phyloP scores from a whole-genome alignment of 2,797 vertebrate genomes.

The Pseudomugil tenellus region DNA sequence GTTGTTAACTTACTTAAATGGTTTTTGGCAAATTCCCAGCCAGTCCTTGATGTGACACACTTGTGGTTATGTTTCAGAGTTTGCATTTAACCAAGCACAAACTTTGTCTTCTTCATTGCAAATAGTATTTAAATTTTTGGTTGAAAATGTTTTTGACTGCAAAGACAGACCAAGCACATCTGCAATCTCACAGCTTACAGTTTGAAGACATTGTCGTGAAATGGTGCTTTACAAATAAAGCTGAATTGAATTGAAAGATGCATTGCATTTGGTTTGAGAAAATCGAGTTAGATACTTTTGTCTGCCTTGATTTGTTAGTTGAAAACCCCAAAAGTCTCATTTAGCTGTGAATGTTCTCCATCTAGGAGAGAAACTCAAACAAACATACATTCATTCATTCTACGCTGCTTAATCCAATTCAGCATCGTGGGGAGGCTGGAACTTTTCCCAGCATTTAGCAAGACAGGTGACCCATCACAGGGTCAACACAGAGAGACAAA shows the following conservation, averaged over 20 bases:
- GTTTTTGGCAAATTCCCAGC: conserved; percentile 33
- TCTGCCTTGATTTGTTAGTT: neutral
- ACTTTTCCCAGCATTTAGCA: no score
- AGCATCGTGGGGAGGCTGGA: no score
- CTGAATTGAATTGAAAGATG: no score
- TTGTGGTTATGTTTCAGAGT: conserved; percentile 22
- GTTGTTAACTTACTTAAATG: conserved; percentile 27
- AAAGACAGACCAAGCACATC: neutral
- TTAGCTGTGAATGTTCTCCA: neutral
- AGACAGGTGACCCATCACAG: no score
- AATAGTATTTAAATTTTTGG: neutral
- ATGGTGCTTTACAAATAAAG: no score
- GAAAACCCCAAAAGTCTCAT: neutral
- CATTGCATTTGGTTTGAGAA: neutral
- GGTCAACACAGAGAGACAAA: no score
- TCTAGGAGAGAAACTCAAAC: no score
- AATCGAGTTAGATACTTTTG: conserved; percentile 3
- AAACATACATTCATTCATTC: no score
- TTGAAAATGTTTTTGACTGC: neutral
- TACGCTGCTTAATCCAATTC: no score
- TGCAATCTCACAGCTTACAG: neutral
- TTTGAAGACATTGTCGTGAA: no score
- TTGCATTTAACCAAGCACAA: neutral
- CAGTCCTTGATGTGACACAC: conserved; percentile 9
- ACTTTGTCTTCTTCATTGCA: neutral